Conservation (phyloP, 2,888 invertebrate genomes). For the Aproaerema taeniolella region DNA sequence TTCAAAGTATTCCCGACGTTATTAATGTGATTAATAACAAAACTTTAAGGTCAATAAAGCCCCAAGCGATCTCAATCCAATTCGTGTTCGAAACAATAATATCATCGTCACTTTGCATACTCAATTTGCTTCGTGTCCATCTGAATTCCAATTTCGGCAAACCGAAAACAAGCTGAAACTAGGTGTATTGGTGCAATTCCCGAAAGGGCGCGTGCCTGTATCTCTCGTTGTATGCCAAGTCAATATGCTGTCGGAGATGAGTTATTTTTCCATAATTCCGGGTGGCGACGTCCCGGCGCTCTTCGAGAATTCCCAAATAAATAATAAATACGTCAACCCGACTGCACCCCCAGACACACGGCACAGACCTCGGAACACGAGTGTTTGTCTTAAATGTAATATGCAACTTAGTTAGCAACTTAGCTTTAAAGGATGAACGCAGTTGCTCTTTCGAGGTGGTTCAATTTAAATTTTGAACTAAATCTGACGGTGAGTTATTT, state of each 20-base stretch:
- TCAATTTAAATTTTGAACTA: conserved; percentile 16
- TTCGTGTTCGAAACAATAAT: too few relatives aligned
- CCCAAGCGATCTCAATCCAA: too few relatives aligned
- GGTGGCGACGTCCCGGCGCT: conserved; percentile 30
- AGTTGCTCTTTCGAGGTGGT: conserved; percentile 11
- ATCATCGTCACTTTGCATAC: too few relatives aligned
- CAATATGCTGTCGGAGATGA: conserved; percentile 70
- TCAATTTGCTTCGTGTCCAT: conserved; percentile 22
- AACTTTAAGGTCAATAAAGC: too few relatives aligned
- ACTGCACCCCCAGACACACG: conserved; percentile 27
- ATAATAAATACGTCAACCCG: conserved; percentile 69
- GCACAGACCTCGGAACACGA: conserved; percentile 30
- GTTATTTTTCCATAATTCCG: conserved; percentile 71
- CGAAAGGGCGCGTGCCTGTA: conserved; percentile 49
- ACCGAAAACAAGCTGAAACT: conserved; percentile 27
- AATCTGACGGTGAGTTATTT: conserved; percentile 13
- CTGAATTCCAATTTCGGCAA: conserved; percentile 23
- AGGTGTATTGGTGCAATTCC: conserved; percentile 57
- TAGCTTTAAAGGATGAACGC: conserved; percentile 15
- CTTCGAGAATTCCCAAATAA: conserved; percentile 69
- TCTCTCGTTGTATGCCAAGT: conserved; percentile 52
- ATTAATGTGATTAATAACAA: too few relatives aligned
- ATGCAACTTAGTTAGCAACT: conserved; percentile 33
- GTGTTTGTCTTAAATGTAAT: conserved; percentile 48
- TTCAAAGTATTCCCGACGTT: too few relatives aligned